These are phyloP conservation scores for Machimus rusticus DNA, from an alignment of 2,888 invertebrate species.

Conservation along the genomic window DNA sequence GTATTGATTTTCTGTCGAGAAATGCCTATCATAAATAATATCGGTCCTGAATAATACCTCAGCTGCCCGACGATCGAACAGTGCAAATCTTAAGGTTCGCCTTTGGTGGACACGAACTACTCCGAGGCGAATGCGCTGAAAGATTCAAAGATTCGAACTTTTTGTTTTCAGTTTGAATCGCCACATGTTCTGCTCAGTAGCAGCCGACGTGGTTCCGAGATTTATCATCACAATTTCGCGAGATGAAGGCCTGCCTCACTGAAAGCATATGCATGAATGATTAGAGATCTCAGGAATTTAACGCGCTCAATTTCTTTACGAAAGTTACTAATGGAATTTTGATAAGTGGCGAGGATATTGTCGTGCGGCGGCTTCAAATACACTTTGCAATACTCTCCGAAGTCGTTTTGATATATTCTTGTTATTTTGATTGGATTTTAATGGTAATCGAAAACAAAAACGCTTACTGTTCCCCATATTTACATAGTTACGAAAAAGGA, in stretches of 20 bases:
- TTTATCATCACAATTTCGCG: neutral
- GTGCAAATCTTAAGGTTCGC: neutral
- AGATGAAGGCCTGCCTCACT: neutral
- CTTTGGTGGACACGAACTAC: neutral
- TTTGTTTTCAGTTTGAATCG: neutral
- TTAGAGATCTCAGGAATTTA: neutral
- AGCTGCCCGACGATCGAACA: neutral
- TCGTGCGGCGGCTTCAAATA: neutral
- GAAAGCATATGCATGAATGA: neutral
- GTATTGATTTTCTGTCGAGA: conserved; percentile 10
- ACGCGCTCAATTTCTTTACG: neutral
- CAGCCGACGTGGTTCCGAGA: neutral
- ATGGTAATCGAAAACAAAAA: neutral
- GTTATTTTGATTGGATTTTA: neutral
- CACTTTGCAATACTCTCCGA: neutral
- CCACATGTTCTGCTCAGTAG: neutral
- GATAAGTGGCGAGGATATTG: neutral
- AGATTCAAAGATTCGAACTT: neutral
- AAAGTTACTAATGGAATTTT: neutral
- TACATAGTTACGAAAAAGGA: neutral
- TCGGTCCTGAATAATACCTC: neutral
- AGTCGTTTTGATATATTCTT: neutral
- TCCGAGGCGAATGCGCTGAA: neutral
- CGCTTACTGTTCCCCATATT: neutral
- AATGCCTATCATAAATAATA: conserved; percentile 16